Evolutionary conservation across 2,888 invertebrate species (phyloP), one percentile per base, ranked within the genome.

Genomic region (Perithous albicinctus): DNA sequence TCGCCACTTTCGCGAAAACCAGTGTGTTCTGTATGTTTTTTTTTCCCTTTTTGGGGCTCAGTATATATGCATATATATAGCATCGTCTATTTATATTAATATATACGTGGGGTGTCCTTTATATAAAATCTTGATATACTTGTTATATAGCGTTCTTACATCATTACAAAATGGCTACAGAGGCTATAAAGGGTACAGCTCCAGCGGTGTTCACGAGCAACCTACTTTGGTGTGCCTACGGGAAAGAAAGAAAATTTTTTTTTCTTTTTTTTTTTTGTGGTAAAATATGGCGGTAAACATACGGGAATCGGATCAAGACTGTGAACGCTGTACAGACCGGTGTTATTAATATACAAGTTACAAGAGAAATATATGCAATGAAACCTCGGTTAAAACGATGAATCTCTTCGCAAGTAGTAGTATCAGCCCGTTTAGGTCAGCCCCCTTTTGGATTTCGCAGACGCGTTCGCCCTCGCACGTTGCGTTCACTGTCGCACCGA

Each of bases 181-280:
- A 88, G 88, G 87, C 88, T 87, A 87, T 88, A 86, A 86, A 85
- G 87, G 87, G 86, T 86, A 89, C 89, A 89, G 89, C 90, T 90
- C 90, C 90, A 90, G 89, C 89, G 88, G 90, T 92, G 91, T 92
- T 91, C 90, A 91, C 91, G 91, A 92, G 92, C 92, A 91, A 92
- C 92, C 91, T 92, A 92, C 92, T 90, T 89, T 90, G 89, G 89
- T 91, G 91, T 91, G 90, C 90, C 90, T 92, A 92, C 91, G 86
- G 90, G 90, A 90, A 89, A 87, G 87, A 88, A 88, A 87, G 77
- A 80, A 83, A 70, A 83, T 78, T 64, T 79, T 74, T 73, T 59
- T 61, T 74, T 61, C 29, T 51, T 82, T 48, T 72, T 64, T 61
- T 66, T 69, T 66, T 59, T 82, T 80, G 79, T 82, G 84, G 78